phyloP scores from a whole-genome alignment of 1,140 invertebrate genomes.

The Zaprionus davidi region DNA sequence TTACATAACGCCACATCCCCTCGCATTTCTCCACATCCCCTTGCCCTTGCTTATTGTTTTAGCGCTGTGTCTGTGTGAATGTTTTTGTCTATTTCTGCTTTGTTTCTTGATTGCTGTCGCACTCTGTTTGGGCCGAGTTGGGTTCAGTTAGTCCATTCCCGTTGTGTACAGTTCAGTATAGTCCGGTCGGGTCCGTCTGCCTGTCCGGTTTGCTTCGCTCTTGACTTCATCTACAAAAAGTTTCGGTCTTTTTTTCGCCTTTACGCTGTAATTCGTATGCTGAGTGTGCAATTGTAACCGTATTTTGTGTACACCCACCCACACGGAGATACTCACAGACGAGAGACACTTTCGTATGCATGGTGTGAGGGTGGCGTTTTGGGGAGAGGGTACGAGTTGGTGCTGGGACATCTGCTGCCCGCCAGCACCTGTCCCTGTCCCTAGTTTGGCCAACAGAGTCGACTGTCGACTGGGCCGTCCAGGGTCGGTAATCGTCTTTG shows the following conservation, averaged over 20 bases:
- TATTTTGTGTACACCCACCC: conserved; percentile 66
- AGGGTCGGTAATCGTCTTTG: conserved; percentile 74
- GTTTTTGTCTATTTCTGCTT: conserved; percentile 70
- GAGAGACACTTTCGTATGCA: conserved; percentile 79
- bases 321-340: conserved; percentile 35
- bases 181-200: conserved; percentile 3
- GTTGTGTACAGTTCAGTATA: neutral
- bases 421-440: neutral
- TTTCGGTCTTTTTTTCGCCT: conserved; percentile 60
- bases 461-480: conserved; percentile 25
- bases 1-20: conserved; percentile 9
- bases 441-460: conserved; percentile 5
- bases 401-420: conserved; percentile 61
- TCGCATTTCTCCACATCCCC: conserved; percentile 25
- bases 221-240: conserved; percentile 62
- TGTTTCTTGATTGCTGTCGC: conserved; percentile 73
- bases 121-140: conserved; percentile 57
- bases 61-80: conserved; percentile 48
- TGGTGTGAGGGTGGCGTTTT: conserved; percentile 24
- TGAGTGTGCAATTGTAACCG: conserved; percentile 80
- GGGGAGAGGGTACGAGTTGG: conserved; percentile 22
- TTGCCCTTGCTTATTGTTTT: conserved; percentile 70
- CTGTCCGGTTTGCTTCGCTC: conserved; percentile 14
- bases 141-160: conserved; percentile 25
- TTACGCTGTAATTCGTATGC: conserved; percentile 82